Evolutionary conservation across 2,888 invertebrate species (phyloP), one percentile per base, ranked within the genome.

Genomic region (Lepidochrysops patricia): DNA sequence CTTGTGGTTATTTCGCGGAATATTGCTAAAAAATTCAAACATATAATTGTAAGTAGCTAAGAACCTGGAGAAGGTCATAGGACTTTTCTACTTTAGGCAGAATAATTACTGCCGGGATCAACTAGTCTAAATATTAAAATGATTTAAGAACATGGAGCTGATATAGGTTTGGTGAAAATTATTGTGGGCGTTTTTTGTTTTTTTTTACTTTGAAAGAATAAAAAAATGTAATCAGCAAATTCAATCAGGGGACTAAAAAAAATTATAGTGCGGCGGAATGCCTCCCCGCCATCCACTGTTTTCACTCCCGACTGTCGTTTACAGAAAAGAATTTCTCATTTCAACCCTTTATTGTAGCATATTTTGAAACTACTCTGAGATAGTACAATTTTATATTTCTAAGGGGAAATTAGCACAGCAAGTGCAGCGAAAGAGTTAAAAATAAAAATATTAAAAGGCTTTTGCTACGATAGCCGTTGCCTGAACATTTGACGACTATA

Each of bases 301-400:
- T 52, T 34, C n/a, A 15, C 43, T 56, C 37, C 37, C 56, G 26
- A 26, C 43, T 68, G 66, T 60, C 57, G 61, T 60, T 57, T 57
- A 61, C 65, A 62, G 59, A 62, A 69, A 73, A 74, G 68, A 75
- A 77, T 75, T 76, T 76, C 70, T 76, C 71, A 74, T 76, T 76
- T 71, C 62, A 67, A 60, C 70, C 63, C 63, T 65, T 63, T 63
- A 67, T 66, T 68, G 67, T 62, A 64, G 63, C 61, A 64, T 71
- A 74, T 71, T 72, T 69, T 69, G 63, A 62, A 68, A 70, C 72
- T 66, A 62, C 62, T 57, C 58, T 48, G 58, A 37, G 60, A 61
- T 61, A 60, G 61, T 59, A 57, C 62, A 66, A 60, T 64, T 64
- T 70, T 67, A 64, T 65, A 67, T 68, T 70, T 66, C 67, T 66